A percentile compares a stretch with the other conserved stretches of the same genome.
Evolutionary conservation across 2,888 invertebrate genomes (phyloP).

Genomic region (Drosophila dives): DNA sequence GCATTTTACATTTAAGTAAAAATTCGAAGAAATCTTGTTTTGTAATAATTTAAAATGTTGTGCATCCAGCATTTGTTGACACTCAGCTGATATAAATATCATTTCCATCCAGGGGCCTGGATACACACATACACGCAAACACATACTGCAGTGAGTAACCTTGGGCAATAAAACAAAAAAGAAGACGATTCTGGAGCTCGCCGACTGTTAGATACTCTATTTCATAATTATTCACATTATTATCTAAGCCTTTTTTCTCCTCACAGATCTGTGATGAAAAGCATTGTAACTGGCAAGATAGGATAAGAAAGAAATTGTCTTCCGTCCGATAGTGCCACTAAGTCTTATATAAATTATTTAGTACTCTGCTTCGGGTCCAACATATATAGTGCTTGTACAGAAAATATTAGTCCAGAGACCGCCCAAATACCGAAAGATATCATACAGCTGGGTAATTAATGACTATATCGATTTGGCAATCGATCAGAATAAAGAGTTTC

Average conservation of each 20-base stretch:
- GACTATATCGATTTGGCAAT: not conserved
- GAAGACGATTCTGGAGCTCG: not conserved
- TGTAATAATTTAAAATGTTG: not conserved
- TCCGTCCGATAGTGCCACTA: not conserved
- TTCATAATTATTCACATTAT: not conserved
- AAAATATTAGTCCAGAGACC: not conserved
- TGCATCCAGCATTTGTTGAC: not conserved
- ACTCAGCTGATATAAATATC: not conserved
- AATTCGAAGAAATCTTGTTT: not conserved
- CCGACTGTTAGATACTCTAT: not conserved
- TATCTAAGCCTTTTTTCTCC: not conserved
- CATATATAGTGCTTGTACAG: not conserved
- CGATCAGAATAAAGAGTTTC: not conserved
- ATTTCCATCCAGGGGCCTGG: not conserved
- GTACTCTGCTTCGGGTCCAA: not conserved
- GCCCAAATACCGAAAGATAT: not conserved
- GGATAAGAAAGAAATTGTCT: not conserved
- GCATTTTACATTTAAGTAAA: not conserved
- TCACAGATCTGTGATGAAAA: not conserved
- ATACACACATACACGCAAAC: conserved; percentile 14
- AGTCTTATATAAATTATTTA: not conserved
- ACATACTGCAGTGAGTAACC: conserved; percentile 25
- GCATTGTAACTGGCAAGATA: not conserved
- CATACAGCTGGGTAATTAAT: not conserved
- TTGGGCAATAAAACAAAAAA: not conserved